phyloP scores from a whole-genome alignment of 2,797 vertebrate genomes.

The Pseudochirops corinnae region DNA sequence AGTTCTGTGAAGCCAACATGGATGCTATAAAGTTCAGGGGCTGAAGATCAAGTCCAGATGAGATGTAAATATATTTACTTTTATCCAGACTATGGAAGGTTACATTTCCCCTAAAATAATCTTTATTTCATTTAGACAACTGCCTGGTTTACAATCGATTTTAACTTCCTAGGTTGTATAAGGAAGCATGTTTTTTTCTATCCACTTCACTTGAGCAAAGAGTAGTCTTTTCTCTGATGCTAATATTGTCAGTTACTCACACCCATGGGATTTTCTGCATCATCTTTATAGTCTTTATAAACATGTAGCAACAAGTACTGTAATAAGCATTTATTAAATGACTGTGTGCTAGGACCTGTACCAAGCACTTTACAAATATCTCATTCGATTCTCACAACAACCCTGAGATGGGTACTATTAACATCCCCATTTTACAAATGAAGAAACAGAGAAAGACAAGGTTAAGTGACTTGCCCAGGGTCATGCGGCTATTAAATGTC shows the following conservation, averaged over 20 bases:
- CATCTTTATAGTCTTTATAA: not conserved
- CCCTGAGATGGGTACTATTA: not conserved
- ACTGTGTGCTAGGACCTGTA: not conserved
- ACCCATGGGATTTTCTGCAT: not conserved
- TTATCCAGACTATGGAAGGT: too few species aligned
- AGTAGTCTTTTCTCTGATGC: constrained; percentile 17
- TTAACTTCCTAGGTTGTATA: not conserved
- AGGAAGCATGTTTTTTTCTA: constrained; percentile 23
- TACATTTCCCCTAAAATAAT: too few species aligned
- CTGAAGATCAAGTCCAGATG: not conserved
- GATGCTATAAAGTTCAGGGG: too few species aligned
- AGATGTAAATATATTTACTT: not conserved
- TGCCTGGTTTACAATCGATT: not conserved
- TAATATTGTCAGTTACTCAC: constrained; percentile 5
- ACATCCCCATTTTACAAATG: not conserved
- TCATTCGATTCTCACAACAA: not conserved
- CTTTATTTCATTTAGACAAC: too few species aligned
- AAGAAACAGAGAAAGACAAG: not conserved
- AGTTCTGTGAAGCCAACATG: not conserved
- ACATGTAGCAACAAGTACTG: not conserved
- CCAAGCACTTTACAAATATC: not conserved
- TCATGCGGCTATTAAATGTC: not conserved
- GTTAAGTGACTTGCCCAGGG: not conserved
- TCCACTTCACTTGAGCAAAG: constrained; percentile 7
- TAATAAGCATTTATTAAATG: not conserved